Evolutionary conservation across 2,113 vertebrate species (phyloP), one percentile per base, ranked within the genome.

Genomic region (Eleginops maclovinus): DNA sequence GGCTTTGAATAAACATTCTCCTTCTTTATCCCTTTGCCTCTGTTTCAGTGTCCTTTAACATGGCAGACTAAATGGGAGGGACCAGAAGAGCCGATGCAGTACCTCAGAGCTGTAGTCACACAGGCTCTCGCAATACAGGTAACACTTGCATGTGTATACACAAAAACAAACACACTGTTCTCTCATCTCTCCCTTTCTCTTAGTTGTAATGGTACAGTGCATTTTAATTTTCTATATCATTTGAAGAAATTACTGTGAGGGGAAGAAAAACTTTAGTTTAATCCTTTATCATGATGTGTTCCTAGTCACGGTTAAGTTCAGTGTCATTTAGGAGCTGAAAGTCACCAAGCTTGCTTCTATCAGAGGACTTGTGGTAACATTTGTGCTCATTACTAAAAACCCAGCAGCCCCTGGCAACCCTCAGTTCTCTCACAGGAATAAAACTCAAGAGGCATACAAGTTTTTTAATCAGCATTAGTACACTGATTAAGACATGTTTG

Each of bases 41-140:
- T 66, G 31, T 72, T 7, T 47, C 77, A 99, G 98, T 99, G 98
- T 92, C 98, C 98, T n/a, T 60, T 96, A 60, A 81, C 92, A 4
- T 99, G 98, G 98, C 98, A 98, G 88, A 97, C 81, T 86, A 98
- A 95, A 71, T 99, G 98, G 98, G 98, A 98, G 92, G 98, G 98
- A 53, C 97, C 98, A 24, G 98, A 99, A 73, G 98, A 99, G 77
- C 98, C 98, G 16, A 94, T 99, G 88, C 97, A 97, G 1, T 99
- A 99, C 89, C 95, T 99, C 9, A 94, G 97, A 92, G 95, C 96
- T 24, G 94, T 99, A 0, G 95, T 99, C 49, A 88, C 96, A 62
- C 94, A 96, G 73, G 93, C 98, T 5, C 89, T 97, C 16, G 97
- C 98, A 66, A 95, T 97, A 85, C 96, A 99, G 97, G 98, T 99